Evolutionary conservation across 2,797 vertebrate species (phyloP).

Genomic region (Margarornis squamiger): DNA sequence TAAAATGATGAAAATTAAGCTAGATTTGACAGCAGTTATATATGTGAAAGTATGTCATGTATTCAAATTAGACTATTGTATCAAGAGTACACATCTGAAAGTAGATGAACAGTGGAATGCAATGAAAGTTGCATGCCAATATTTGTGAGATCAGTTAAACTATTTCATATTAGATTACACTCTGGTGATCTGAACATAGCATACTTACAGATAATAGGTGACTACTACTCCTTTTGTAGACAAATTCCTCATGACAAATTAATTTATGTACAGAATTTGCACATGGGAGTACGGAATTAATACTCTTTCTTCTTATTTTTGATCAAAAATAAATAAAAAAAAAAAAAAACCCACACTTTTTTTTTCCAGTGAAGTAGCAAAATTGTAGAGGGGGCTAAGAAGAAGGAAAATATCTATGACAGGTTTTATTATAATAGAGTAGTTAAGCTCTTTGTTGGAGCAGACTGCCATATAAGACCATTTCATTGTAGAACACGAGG

Average conservation of each 20-base stretch:
- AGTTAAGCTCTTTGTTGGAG: background rate
- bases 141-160: background rate
- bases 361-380: background rate
- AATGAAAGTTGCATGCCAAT: background rate
- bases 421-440: background rate
- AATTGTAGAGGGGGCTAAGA: background rate
- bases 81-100: background rate
- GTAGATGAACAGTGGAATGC: background rate
- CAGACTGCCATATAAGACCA: background rate
- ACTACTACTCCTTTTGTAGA: background rate
- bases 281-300: background rate
- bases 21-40: background rate
- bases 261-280: background rate
- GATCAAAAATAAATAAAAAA: background rate
- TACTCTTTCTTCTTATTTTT: background rate
- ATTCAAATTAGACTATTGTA: background rate
- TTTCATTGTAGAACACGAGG: background rate
- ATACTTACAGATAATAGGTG: background rate
- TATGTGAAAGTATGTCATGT: background rate
- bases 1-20: constrained; percentile 39
- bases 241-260: background rate
- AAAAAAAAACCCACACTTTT: no score
- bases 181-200: background rate
- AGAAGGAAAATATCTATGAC: background rate
- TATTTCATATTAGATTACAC: background rate